A percentile compares a stretch with the other conserved stretches of the same genome.
These are phyloP conservation scores for Microtus ochrogaster DNA, from an alignment of 2,113 vertebrate genomes.

Conservation along the genomic window DNA sequence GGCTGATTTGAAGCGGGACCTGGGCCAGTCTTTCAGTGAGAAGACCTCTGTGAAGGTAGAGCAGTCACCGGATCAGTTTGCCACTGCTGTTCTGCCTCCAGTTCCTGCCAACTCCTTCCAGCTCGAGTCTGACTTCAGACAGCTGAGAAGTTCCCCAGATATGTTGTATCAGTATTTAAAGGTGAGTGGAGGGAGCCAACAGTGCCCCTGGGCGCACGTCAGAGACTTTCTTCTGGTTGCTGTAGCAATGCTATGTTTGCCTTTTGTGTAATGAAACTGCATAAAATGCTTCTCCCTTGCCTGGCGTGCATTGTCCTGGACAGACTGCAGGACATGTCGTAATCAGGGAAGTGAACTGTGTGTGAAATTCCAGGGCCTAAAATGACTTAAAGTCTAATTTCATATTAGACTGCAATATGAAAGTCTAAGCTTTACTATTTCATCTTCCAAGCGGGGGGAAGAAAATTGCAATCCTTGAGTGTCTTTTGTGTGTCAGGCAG, in stretches of 20 bases:
- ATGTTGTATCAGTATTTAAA: constrained; percentile 93
- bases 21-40: constrained; percentile 43
- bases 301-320: not conserved
- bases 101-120: constrained; percentile 94
- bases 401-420: not conserved
- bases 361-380: constrained; percentile 32
- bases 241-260: not conserved
- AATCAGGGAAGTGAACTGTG: not conserved
- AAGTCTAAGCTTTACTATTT: constrained; percentile 32
- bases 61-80: constrained; percentile 44
- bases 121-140: constrained; percentile 95
- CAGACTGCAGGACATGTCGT: not conserved
- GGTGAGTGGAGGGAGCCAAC: constrained; percentile 83
- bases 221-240: not conserved
- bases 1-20: constrained; percentile 58
- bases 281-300: not conserved
- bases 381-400: constrained; percentile 15
- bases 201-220: constrained; percentile 7
- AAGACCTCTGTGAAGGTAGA: constrained; percentile 72
- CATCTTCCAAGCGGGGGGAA: not conserved
- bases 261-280: not conserved
- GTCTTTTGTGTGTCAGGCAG: not conserved
- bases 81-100: constrained; percentile 83
- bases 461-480: not conserved
- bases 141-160: constrained; percentile 89